Conservation (phyloP, 37 sponge, comb jelly and placozoan genomes). For the Mnemiopsis leidyi region DNA sequence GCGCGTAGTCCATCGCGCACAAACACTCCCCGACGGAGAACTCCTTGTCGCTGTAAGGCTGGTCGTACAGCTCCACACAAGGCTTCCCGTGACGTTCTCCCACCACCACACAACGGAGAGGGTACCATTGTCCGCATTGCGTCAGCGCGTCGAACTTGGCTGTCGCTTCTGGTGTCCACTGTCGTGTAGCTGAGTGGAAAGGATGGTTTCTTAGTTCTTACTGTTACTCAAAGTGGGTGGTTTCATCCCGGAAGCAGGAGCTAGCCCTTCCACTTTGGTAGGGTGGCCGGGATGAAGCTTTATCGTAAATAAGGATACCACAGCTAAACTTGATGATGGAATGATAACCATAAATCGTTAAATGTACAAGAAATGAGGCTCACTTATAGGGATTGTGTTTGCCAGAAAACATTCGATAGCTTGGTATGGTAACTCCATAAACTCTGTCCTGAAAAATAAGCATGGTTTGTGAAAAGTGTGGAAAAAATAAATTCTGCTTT, state of each 20-base stretch:
- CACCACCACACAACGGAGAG: constrained; percentile 50
- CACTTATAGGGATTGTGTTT: constrained; percentile 64
- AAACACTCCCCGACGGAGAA: constrained; percentile 23
- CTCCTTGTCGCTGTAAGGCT: constrained; percentile 63
- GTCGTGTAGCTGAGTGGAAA: background rate
- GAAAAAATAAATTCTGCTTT: too few species aligned
- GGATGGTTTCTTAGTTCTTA: too few species aligned
- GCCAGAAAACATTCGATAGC: constrained; percentile 58
- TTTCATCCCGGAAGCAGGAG: too few species aligned
- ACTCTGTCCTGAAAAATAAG: constrained; percentile 62
- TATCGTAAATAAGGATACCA: too few species aligned
- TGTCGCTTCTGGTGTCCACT: constrained; percentile 64
- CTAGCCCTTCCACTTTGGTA: too few species aligned
- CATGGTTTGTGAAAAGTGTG: too few species aligned
- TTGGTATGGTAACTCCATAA: constrained; percentile 39
- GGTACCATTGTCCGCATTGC: constrained; percentile 61
- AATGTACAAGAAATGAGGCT: background rate
- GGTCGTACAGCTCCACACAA: constrained; percentile 63
- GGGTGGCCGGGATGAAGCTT: too few species aligned
- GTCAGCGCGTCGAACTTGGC: constrained; percentile 63
- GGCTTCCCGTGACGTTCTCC: constrained; percentile 29
- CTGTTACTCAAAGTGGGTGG: too few species aligned
- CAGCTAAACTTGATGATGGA: too few species aligned
- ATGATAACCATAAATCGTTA: too few species aligned
- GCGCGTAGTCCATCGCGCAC: constrained; percentile 56